These are phyloP conservation scores for Merops nubicus DNA, from an alignment of 2,113 vertebrate genomes.

Conservation along the genomic window DNA sequence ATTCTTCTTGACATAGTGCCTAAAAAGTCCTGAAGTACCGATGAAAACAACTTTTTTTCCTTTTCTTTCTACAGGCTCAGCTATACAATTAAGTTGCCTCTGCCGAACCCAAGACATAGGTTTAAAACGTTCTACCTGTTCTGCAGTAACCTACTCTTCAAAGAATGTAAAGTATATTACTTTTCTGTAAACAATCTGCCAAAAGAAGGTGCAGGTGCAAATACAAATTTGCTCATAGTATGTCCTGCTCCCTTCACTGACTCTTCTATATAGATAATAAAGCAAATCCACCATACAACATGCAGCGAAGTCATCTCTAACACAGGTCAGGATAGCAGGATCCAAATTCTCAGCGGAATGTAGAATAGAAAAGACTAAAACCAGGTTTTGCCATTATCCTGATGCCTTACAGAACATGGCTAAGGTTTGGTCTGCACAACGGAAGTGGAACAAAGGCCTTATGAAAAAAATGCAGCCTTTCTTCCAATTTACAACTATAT, in stretches of 20 bases:
- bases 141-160: neutral
- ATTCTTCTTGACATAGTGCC: accelerated
- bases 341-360: neutral
- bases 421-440: neutral
- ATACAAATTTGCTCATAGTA: neutral
- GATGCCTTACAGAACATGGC: neutral
- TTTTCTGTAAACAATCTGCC: neutral
- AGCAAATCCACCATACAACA: neutral
- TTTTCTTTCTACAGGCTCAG: neutral
- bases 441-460: neutral
- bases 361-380: neutral
- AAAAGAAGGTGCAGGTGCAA: neutral
- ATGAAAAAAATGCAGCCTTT: neutral
- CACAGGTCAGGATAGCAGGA: neutral
- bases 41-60: neutral
- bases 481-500: neutral
- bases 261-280: neutral
- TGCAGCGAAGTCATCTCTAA: neutral
- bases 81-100: neutral
- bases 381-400: neutral
- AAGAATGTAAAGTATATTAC: neutral
- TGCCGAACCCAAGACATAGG: accelerated
- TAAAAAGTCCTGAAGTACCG: neutral
- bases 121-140: neutral
- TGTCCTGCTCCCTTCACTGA: neutral